Base-by-base conservation (phyloP, 2,797 vertebrate species). In the Aulostomus chinensis region DNA sequence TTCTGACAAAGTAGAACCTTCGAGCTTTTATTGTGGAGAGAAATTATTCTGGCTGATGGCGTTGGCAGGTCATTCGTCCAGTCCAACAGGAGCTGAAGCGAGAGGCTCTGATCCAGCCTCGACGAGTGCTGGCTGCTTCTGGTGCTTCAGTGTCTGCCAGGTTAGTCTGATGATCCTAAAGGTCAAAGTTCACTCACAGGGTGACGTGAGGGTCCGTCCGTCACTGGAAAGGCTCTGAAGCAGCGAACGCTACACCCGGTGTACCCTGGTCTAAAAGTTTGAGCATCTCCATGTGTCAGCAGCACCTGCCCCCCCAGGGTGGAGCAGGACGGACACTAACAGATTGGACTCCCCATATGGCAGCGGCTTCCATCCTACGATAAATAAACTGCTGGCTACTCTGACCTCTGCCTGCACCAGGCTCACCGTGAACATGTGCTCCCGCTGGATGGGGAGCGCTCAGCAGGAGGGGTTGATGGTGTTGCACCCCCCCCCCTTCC, bases 351-450 rank as follows among this genome's bases (percentile, higher is more conserved):
- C 59, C 54, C 59, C 46, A 63, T 61, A 50, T 42, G 59, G 59
- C 51, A n/a, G 21, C 3, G 22, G 5, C 30, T 61, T 60, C 50
- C n/a, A 13, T 45, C 67, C 46, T 37, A 36, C 25, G 36, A 71
- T 73, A 73, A 85, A 83, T 78, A 80, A 85, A 70, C 80, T 81
- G 67, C 73, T 57, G 83, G 80, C 76, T 72, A 30, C 51, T 72
- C 51, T 85, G 83, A 87, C 87, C 84, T 85, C 68, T 55, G 76
- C 54, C 77, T 81, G 72, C 67, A 61, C 70, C 16, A 24, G 60
- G 64, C 80, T 70, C 40, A n/a, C n/a, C 16, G 69, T 29, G 60
- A 80, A 80, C 80, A 83, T 82, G 84, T 81, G 83, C 76, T 55
- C 36, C 65, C 40, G 63, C 48, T 58, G 48, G 67, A 76, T 64